Base-by-base conservation (phyloP, 2,113 vertebrate species). In the Tenebrosternarchus preto region DNA sequence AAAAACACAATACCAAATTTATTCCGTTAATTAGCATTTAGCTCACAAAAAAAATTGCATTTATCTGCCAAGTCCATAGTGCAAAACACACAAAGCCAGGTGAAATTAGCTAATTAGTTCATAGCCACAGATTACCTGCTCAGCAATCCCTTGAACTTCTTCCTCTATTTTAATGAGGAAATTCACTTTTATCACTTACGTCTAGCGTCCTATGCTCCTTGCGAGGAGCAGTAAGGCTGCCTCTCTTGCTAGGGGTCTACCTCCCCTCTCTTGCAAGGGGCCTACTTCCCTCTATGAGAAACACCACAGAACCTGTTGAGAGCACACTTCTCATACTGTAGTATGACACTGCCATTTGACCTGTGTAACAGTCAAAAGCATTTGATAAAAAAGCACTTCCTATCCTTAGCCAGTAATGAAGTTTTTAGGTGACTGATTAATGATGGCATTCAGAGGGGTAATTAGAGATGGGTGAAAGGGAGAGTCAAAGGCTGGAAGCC, bases 171-270 rank as follows among this genome's bases (percentile, higher is more conserved):
- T 89, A 90, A 90, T 89, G 88, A 91, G 85, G 86, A 81, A 77
- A 64, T 53, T 78, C 70, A 66, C 86, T 86, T 90, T 90, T 88
- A 90, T 88, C 82, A 82, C 82, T 64, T 16, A 61, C 75, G 80
- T 81, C 82, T 64, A 46, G 80, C 59, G 67, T 72, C 63, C 86
- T 85, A 63, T 81, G 68, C 60, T 79, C 82, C 87, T 89, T 87
- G 90, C 91, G 90, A 90, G 72, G 17, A 86, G 82, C 81, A 20
- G 77, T 81, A 85, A 86, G 85, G 88, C 80, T 81, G 83, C 82
- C 87, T 84, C 70, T 89, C 86, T 84, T 78, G 83, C 77, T 31
- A 80, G 24, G 56, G 75, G 56, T 22, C 66, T 56, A 73, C 71
- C 50, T 59, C 55, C 77, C 59, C 87, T 84, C 70, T 89, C 86